Conservation (phyloP, 2,113 vertebrate species). For the Haemorhous mexicanus region DNA sequence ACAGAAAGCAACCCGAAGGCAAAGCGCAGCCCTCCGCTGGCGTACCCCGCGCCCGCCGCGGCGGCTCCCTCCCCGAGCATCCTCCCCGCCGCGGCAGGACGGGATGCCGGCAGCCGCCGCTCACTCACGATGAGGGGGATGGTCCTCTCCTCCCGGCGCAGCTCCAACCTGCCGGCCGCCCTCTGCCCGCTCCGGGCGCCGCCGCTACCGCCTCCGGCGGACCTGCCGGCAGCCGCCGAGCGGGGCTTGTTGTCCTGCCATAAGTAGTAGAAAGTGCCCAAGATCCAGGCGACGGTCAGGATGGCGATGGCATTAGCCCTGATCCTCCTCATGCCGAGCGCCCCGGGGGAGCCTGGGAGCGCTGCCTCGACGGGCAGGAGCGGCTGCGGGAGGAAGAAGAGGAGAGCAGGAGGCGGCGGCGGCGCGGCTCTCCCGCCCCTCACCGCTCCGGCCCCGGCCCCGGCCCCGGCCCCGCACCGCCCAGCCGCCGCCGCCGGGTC, state of each 20-base stretch:
- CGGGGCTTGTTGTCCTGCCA: slow-evolving; percentile 97
- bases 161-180: slow-evolving; percentile 77
- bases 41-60: neutral
- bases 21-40: neutral
- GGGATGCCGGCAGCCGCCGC: neutral
- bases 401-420: neutral
- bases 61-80: neutral
- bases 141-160: slow-evolving; percentile 87
- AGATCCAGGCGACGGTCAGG: slow-evolving; percentile 96
- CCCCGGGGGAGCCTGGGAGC: slow-evolving; percentile 40
- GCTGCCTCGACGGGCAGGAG: neutral
- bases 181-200: slow-evolving; percentile 71
- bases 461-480: neutral
- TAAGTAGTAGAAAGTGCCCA: slow-evolving; percentile 99
- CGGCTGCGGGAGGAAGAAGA: neutral
- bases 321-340: slow-evolving; percentile 94
- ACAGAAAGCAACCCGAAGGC: slow-evolving; percentile 42
- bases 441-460: neutral
- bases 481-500: slow-evolving; percentile 66
- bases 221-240: slow-evolving; percentile 76
- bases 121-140: slow-evolving; percentile 88
- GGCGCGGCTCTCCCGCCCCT: neutral
- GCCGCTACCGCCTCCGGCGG: slow-evolving; percentile 49
- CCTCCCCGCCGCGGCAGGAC: slow-evolving; percentile 57
- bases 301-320: slow-evolving; percentile 98